A percentile compares a stretch with the other conserved stretches of the same genome.
Conservation (phyloP, 2,113 vertebrate species). For the Vidua chalybeata region DNA sequence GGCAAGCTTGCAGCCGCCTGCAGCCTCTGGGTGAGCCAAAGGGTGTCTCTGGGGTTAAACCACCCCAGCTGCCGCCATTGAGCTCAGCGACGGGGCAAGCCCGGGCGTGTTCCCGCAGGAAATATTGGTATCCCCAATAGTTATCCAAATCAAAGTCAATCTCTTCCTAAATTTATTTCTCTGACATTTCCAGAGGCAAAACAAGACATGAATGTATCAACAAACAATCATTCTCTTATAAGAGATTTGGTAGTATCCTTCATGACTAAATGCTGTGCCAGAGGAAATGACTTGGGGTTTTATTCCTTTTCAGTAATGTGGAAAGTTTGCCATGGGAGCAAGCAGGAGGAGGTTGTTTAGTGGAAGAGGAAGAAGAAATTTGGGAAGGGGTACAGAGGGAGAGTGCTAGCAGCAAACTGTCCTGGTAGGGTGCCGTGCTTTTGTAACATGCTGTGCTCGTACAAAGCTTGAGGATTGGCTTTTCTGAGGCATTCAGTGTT, state of each 20-base stretch:
- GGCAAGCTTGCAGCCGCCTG: too few relatives aligned
- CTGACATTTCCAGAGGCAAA: background rate
- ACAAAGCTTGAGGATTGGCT: background rate
- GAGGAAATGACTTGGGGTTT: slow-evolving; percentile 29
- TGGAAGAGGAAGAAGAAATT: background rate
- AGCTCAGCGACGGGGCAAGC: too few relatives aligned
- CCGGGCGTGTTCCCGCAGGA: too few relatives aligned
- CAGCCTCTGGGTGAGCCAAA: too few relatives aligned
- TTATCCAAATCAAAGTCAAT: background rate
- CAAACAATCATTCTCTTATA: background rate
- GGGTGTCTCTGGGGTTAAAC: too few relatives aligned
- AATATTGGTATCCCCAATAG: too few relatives aligned
- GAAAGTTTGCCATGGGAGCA: slow-evolving; percentile 27
- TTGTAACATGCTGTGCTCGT: background rate
- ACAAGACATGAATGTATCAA: background rate
- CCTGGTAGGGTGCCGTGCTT: background rate
- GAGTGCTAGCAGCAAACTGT: background rate
- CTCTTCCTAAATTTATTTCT: background rate
- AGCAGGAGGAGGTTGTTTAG: background rate
- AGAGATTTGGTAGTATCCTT: background rate
- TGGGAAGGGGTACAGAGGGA: background rate
- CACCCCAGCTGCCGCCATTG: too few relatives aligned
- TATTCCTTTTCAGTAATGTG: slow-evolving; percentile 36
- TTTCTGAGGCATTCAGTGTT: background rate
- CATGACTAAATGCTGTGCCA: background rate